These are phyloP conservation scores for Megatriorchis doriae DNA, from an alignment of 2,113 vertebrate genomes.

Conservation along the genomic window DNA sequence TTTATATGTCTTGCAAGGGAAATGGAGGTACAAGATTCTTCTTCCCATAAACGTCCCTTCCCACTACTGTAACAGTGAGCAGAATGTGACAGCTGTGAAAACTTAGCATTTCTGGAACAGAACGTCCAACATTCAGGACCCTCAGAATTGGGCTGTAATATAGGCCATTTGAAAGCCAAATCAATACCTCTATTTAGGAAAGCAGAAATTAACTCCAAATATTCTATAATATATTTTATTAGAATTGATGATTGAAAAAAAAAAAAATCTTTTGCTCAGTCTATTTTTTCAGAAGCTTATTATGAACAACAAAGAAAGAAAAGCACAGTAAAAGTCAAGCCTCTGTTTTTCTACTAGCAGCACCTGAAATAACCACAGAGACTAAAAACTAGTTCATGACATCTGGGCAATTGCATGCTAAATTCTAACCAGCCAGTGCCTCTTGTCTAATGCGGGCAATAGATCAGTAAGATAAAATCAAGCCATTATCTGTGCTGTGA, in stretches of 20 bases:
- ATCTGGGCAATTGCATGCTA: not conserved
- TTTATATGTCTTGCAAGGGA: not conserved
- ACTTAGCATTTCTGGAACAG: not conserved
- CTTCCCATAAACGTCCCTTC: not conserved
- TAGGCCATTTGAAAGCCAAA: not conserved
- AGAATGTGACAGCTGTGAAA: not conserved
- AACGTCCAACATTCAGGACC: not conserved
- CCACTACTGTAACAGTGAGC: not conserved
- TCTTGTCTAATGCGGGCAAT: not conserved
- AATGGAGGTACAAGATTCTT: not conserved
- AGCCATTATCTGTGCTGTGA: not conserved
- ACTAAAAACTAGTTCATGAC: not conserved
- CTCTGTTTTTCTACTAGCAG: not conserved
- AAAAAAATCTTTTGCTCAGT: not conserved
- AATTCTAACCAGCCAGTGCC: not conserved
- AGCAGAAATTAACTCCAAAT: not conserved
- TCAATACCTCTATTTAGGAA: not conserved
- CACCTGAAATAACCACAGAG: slow-evolving; percentile 6
- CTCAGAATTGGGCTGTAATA: not conserved
- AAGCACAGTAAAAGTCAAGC: not conserved
- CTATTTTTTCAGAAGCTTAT: not conserved
- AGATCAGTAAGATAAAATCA: slow-evolving; percentile 10
- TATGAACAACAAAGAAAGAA: not conserved
- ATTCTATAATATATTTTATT: not conserved
- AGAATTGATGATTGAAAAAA: not conserved